A percentile compares a stretch with the other conserved stretches of the same genome.
Conservation (phyloP, 2,888 invertebrate genomes). For the Anthophora plumipes region DNA sequence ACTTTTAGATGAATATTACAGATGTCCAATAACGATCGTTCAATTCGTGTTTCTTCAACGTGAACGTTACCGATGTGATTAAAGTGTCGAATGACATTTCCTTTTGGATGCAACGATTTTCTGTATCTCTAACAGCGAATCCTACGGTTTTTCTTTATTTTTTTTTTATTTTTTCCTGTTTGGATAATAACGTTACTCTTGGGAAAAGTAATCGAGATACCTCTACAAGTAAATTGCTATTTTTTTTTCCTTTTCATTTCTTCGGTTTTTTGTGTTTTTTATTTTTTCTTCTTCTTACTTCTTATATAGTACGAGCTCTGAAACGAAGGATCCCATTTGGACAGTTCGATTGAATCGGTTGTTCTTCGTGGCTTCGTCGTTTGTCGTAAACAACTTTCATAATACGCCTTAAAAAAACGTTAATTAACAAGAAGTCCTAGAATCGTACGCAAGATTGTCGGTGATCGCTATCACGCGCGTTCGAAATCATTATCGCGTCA, state of each 20-base stretch:
- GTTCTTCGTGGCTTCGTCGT: conserved; percentile 1
- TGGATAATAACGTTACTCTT: conserved; percentile 15
- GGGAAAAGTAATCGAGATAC: conserved; percentile 21
- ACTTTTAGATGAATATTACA: background rate
- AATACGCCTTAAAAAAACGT: conserved; percentile 39
- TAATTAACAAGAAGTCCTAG: conserved; percentile 40
- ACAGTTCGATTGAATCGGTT: conserved; percentile 18
- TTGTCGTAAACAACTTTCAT: conserved; percentile 36
- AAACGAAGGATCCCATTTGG: conserved; percentile 20
- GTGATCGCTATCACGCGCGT: conserved; percentile 49
- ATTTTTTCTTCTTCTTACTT: no score
- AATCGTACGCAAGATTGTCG: conserved; percentile 58
- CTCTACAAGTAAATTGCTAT: conserved; percentile 29
- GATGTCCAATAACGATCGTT: background rate
- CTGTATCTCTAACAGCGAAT: conserved; percentile 32
- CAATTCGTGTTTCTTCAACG: background rate
- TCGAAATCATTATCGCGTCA: conserved; percentile 22
- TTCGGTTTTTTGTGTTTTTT: no score
- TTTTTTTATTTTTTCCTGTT: background rate
- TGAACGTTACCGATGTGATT: conserved; percentile 2
- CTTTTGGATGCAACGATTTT: conserved; percentile 21
- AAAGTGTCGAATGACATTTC: background rate
- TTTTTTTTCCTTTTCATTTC: no score
- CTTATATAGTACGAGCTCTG: conserved; percentile 3
- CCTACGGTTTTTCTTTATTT: conserved; percentile 15